These are phyloP conservation scores for Mimas tiliae DNA, from an alignment of 2,888 invertebrate genomes.

Conservation along the genomic window DNA sequence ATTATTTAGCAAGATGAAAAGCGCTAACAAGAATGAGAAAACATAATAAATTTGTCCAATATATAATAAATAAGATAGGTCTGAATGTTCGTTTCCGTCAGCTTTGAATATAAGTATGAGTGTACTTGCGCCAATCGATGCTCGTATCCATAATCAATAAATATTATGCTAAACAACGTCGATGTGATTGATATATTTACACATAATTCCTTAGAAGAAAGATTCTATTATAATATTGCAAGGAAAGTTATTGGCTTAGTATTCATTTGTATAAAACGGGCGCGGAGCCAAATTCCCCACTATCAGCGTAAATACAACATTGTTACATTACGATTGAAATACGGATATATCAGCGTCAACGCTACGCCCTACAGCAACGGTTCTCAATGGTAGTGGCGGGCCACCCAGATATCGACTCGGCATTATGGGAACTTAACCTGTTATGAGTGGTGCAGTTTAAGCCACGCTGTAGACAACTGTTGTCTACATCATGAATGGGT, in stretches of 20 bases:
- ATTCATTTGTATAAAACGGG: slow-evolving; percentile 44
- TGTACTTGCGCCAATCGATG: not conserved
- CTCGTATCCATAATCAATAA: slow-evolving; percentile 8
- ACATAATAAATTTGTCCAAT: not conserved
- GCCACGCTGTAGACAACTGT: too few species aligned
- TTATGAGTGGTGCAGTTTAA: too few species aligned
- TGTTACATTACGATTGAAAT: slow-evolving; percentile 19
- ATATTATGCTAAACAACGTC: not conserved
- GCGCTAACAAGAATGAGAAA: too few species aligned
- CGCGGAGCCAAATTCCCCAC: slow-evolving; percentile 43
- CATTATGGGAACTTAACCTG: too few species aligned
- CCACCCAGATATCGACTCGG: too few species aligned
- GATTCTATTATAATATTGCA: slow-evolving; percentile 41
- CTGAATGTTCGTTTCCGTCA: not conserved
- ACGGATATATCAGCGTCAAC: not conserved
- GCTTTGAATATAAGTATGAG: not conserved
- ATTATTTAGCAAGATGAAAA: too few species aligned
- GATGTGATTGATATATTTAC: not conserved
- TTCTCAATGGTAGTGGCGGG: not conserved
- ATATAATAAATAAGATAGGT: not conserved
- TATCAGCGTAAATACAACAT: slow-evolving; percentile 41
- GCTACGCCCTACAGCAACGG: not conserved
- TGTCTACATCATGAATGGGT: too few species aligned
- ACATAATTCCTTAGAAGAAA: slow-evolving; percentile 7
- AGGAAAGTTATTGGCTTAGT: slow-evolving; percentile 41